Evolutionary conservation across 2,797 vertebrate genomes (phyloP).

Genomic region (Loriculus beryllinus): DNA sequence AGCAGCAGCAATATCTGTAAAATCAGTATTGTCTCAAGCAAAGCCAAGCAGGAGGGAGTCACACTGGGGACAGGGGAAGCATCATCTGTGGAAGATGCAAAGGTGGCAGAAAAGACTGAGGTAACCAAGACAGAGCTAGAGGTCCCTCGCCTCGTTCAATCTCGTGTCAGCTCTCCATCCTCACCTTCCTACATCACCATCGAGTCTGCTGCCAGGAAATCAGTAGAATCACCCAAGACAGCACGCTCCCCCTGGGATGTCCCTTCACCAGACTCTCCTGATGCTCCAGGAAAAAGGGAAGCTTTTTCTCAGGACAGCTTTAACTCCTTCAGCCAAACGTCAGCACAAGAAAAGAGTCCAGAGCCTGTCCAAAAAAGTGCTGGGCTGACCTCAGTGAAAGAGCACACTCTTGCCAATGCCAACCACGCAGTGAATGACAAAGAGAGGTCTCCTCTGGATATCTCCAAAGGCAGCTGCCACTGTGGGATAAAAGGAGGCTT

Average conservation of each 20-base stretch:
- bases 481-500: slow-evolving; percentile 38
- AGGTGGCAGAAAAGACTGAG: not conserved
- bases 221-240: slow-evolving; percentile 54
- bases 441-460: not conserved
- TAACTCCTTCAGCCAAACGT: not conserved
- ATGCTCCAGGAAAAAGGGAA: slow-evolving; percentile 2
- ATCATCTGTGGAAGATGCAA: not conserved
- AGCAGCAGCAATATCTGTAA: slow-evolving; percentile 77
- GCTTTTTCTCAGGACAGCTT: not conserved
- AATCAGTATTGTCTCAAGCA: slow-evolving; percentile 83
- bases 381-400: not conserved
- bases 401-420: not conserved
- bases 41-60: slow-evolving; percentile 66
- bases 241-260: not conserved
- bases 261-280: not conserved
- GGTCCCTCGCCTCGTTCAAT: slow-evolving; percentile 57
- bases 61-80: slow-evolving; percentile 7
- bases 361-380: not conserved
- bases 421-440: not conserved
- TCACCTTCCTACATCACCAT: slow-evolving; percentile 90
- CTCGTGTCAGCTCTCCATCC: slow-evolving; percentile 74
- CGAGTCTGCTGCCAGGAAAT: slow-evolving; percentile 84
- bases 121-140: slow-evolving; percentile 27
- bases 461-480: slow-evolving; percentile 27
- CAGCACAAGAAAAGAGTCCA: not conserved